These are phyloP conservation scores for Drosophila parabipectinata DNA, from an alignment of 1,140 invertebrate genomes.

Conservation along the genomic window DNA sequence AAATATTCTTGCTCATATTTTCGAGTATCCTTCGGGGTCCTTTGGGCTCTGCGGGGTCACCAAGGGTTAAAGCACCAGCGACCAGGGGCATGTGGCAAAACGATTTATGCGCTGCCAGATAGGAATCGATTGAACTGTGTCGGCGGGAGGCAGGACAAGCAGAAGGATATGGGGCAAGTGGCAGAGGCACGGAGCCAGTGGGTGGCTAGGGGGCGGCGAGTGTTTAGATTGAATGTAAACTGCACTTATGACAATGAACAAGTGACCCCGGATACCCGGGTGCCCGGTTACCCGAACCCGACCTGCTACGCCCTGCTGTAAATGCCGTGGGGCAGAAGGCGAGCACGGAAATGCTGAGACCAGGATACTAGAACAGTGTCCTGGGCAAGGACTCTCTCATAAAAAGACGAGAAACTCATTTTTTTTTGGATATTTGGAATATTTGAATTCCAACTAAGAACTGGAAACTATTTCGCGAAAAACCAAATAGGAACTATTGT, in stretches of 20 bases:
- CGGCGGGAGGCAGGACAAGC: not conserved
- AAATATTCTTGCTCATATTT: not conserved
- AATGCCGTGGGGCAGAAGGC: constrained; percentile 26
- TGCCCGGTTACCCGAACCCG: not conserved
- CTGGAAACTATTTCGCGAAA: not conserved
- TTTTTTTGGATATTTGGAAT: not conserved
- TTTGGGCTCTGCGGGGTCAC: constrained; percentile 16
- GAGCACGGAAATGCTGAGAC: constrained; percentile 18
- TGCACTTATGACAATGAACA: constrained; percentile 80
- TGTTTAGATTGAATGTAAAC: constrained; percentile 80
- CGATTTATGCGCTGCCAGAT: constrained; percentile 80
- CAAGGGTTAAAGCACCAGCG: constrained; percentile 24
- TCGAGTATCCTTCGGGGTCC: not conserved
- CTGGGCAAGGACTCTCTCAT: constrained; percentile 5
- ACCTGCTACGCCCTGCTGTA: constrained; percentile 15
- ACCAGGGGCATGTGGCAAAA: constrained; percentile 71
- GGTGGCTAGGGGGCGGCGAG: constrained; percentile 31
- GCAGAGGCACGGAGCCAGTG: not conserved
- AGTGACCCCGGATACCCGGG: constrained; percentile 42
- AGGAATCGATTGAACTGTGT: constrained; percentile 73
- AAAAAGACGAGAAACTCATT: not conserved
- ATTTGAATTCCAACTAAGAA: not conserved
- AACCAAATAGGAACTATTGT: not conserved
- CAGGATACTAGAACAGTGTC: constrained; percentile 2
- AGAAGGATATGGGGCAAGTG: not conserved